Percentiles rank a stretch among this genome's conserved stretches.
Conservation (phyloP, 2,113 vertebrate species). For the Penelope pileata region DNA sequence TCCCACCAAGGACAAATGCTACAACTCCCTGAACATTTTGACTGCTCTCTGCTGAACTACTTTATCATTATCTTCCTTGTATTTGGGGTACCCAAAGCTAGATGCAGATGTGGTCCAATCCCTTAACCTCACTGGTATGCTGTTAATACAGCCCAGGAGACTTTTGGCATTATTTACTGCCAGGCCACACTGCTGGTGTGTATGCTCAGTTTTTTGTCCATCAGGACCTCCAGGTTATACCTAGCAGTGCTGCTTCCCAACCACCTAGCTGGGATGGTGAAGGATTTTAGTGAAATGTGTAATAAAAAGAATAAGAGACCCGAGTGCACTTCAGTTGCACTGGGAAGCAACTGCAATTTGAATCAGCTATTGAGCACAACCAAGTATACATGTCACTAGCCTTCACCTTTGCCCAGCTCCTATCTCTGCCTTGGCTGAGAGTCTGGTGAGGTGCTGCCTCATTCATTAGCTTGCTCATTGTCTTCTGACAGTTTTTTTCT, state of each 20-base stretch:
- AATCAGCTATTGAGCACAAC: neutral
- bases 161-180: neutral
- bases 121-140: neutral
- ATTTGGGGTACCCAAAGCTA: neutral
- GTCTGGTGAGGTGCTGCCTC: neutral
- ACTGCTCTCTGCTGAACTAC: neutral
- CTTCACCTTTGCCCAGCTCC: neutral
- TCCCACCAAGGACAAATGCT: neutral
- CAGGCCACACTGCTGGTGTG: neutral
- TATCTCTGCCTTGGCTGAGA: neutral
- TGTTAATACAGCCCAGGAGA: neutral
- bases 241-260: neutral
- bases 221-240: neutral
- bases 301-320: neutral
- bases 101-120: neutral
- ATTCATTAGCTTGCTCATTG: neutral
- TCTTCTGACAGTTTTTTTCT: neutral
- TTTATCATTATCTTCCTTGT: neutral
- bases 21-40: neutral
- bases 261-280: neutral
- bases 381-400: neutral
- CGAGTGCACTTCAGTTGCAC: neutral
- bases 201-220: neutral
- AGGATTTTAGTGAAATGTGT: neutral
- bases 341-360: neutral